Conservation (phyloP, 2,797 vertebrate species). For the Urocyon cinereoargenteus region DNA sequence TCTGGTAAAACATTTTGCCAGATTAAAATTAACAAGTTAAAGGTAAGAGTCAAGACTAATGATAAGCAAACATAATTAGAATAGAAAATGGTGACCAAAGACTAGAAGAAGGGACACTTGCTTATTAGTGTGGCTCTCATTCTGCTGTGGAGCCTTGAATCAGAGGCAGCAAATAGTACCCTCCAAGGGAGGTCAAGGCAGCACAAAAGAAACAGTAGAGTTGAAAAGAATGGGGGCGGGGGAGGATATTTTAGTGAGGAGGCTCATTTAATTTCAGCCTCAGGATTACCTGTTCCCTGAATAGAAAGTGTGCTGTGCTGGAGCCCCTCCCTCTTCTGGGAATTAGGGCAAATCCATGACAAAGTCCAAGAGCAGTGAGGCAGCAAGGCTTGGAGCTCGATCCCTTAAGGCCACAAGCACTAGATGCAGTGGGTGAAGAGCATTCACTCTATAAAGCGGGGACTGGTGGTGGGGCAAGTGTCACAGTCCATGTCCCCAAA, state of each 20-base stretch:
- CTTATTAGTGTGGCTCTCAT: not conserved
- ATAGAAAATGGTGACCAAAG: not conserved
- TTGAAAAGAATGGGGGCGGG: not conserved
- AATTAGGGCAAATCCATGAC: not conserved
- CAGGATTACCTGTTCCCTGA: not conserved
- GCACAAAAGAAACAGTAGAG: not conserved
- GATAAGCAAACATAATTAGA: not conserved
- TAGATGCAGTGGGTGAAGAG: not conserved
- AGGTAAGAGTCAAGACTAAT: not conserved
- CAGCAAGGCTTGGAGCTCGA: not conserved
- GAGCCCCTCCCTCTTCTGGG: not conserved
- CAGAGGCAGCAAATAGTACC: not conserved
- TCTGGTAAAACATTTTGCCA: not conserved
- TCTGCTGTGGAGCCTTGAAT: not conserved
- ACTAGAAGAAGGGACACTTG: not conserved
- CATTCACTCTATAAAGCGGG: not conserved
- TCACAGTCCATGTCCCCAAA: not conserved
- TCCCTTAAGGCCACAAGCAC: not conserved
- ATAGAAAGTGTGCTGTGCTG: not conserved
- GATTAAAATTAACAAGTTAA: not conserved
- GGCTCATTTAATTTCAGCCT: not conserved
- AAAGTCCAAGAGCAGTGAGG: not conserved
- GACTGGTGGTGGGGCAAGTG: not conserved
- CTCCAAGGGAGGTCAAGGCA: not conserved
- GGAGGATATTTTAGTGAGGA: not conserved